Percentiles rank a stretch among this genome's conserved stretches.
phyloP scores from a whole-genome alignment of 2,797 vertebrate genomes.

The Catamblyrhynchus diadema region DNA sequence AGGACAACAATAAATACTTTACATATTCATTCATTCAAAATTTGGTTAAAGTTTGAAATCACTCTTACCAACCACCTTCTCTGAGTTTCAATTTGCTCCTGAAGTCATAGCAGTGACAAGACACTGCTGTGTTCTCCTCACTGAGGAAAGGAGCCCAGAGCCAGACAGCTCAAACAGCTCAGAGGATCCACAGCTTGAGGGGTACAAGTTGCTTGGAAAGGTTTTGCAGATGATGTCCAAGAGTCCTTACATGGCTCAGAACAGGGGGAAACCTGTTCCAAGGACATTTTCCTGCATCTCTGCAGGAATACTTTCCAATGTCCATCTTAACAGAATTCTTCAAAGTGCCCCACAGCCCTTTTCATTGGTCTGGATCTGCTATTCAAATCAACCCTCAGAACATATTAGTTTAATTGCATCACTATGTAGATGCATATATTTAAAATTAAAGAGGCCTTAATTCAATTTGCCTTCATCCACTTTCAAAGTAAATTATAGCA shows the following conservation, averaged over 20 bases:
- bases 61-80: not conserved
- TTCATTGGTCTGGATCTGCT: not conserved
- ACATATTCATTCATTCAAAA: not conserved
- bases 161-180: not conserved
- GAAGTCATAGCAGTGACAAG: not conserved
- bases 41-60: not conserved
- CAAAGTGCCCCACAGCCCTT: not conserved
- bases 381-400: conserved; percentile 13
- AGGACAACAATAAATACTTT: not conserved
- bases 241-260: not conserved
- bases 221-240: not conserved
- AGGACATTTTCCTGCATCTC: not conserved
- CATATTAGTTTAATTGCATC: conserved; percentile 3
- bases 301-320: not conserved
- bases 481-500: conserved; percentile 42
- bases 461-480: conserved; percentile 57
- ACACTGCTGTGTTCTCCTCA: not conserved
- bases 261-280: not conserved
- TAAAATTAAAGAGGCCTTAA: conserved; percentile 40
- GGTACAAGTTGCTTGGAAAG: not conserved
- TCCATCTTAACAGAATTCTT: not conserved
- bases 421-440: conserved; percentile 20
- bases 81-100: not conserved
- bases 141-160: not conserved
- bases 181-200: not conserved